Evolutionary conservation across 2,113 vertebrate genomes (phyloP).

Genomic region (Rhinoptilus africanus): DNA sequence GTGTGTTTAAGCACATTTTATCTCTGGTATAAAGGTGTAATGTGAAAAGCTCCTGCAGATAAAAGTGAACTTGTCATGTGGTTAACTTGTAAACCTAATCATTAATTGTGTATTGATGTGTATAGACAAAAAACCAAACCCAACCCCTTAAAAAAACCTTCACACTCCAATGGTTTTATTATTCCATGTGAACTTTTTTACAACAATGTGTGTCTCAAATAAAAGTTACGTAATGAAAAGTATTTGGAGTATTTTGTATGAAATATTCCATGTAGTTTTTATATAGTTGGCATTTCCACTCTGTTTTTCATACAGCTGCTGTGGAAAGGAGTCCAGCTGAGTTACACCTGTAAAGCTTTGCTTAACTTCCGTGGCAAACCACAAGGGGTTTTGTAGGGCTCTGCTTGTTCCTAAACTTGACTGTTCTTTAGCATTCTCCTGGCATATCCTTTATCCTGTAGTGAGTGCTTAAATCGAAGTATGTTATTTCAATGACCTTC

Average conservation of each 20-base stretch:
- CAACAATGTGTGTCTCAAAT: conserved; percentile 80
- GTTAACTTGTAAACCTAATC: conserved; percentile 71
- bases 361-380: background rate
- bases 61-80: conserved; percentile 67
- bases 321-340: background rate
- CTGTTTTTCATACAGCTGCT: fast-evolving
- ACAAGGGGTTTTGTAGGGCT: background rate
- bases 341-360: background rate
- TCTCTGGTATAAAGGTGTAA: conserved; percentile 55
- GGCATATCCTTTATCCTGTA: background rate
- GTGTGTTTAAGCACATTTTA: conserved; percentile 68
- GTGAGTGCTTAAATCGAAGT: background rate
- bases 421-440: background rate
- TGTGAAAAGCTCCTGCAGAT: conserved; percentile 69
- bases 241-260: conserved; percentile 53
- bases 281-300: background rate
- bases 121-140: conserved; percentile 44
- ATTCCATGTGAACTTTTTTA: conserved; percentile 82
- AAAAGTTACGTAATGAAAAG: conserved; percentile 79
- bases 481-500: background rate
- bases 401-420: background rate
- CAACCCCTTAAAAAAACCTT: background rate
- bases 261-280: background rate
- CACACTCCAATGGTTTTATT: conserved; percentile 67
- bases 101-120: conserved; percentile 78